These are phyloP conservation scores for Netelia melanura DNA, from an alignment of 2,888 invertebrate genomes.

Conservation along the genomic window DNA sequence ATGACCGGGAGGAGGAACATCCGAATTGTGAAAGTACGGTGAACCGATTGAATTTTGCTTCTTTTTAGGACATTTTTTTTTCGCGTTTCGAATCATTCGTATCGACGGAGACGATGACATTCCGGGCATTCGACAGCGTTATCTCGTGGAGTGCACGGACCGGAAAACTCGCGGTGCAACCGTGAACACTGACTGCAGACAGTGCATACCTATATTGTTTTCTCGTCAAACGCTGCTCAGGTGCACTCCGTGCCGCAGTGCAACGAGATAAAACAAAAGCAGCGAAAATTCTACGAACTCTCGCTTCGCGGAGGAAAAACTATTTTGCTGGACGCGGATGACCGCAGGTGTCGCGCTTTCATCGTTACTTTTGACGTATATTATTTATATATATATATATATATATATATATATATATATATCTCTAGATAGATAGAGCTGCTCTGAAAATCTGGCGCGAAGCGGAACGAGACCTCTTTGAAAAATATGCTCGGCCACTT, in stretches of 20 bases:
- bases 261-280: constrained; percentile 37
- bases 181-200: constrained; percentile 31
- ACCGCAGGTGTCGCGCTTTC: constrained; percentile 58
- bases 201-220: background rate
- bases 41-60: background rate
- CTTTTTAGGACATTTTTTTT: background rate
- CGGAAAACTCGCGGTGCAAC: constrained; percentile 51
- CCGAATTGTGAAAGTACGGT: background rate
- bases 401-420: constrained; percentile 5
- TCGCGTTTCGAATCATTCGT: background rate
- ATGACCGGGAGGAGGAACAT: background rate
- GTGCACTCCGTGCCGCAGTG: background rate
- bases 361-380: background rate
- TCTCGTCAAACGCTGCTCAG: constrained; percentile 1
- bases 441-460: constrained; percentile 53
- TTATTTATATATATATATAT: background rate
- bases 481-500: constrained; percentile 79
- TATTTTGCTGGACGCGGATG: constrained; percentile 26
- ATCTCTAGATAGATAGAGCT: constrained; percentile 2
- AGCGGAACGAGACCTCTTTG: constrained; percentile 68
- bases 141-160: constrained; percentile 37
- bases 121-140: constrained; percentile 39
- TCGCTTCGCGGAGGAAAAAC: constrained; percentile 19
- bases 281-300: constrained; percentile 53
- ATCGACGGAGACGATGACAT: constrained; percentile 48